Base-by-base conservation (phyloP, 2,888 invertebrate genomes). In the Coleophora deauratella region DNA sequence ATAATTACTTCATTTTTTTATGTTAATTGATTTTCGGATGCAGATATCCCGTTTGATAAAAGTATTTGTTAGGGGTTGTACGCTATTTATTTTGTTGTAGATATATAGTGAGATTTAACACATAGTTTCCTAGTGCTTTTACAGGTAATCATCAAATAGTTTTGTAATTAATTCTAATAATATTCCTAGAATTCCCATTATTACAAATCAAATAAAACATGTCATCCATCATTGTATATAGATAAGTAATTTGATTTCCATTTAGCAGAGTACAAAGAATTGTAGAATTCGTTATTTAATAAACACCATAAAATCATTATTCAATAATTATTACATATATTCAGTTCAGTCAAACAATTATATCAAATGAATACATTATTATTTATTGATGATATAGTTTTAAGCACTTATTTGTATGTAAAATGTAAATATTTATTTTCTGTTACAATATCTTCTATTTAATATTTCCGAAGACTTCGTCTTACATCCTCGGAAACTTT, bases 91-190 rank as follows among this genome's bases (percentile, higher is more conserved):
- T 57, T 58, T 63, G 51, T 50, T 61, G 55, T 65, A 62, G 57
- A 50, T 64, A 53, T 72, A 72, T 72, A 73, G 69, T 72, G 74
- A 74, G 73, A 74, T 69, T 73, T 73, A 69, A 68, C 59, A 60
- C 55, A 47, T 72, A 72, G 66, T 66, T 63, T 66, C 57, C 61
- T 71, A 69, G 68, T 62, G 70, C 71, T 72, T 69, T 51, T 58
- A 63, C 57, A 43, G 58, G 52, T 54, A 55, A 35, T 44, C 3
- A 21, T 21, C 6, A 21, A 21, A 21, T 6, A 21, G 21, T 21
- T 21, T 21, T 21, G 21, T 21, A 4, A 21, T 6, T 21, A 21
- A 21, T 21, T 21, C 3, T 21, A 21, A 21, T 44, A 61, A 61
- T 55, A 62, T 21, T 21, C 6, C 21, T 3, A 21, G 6, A 21